phyloP scores from a whole-genome alignment of 1,140 invertebrate species.

The Drosophila insularis region DNA sequence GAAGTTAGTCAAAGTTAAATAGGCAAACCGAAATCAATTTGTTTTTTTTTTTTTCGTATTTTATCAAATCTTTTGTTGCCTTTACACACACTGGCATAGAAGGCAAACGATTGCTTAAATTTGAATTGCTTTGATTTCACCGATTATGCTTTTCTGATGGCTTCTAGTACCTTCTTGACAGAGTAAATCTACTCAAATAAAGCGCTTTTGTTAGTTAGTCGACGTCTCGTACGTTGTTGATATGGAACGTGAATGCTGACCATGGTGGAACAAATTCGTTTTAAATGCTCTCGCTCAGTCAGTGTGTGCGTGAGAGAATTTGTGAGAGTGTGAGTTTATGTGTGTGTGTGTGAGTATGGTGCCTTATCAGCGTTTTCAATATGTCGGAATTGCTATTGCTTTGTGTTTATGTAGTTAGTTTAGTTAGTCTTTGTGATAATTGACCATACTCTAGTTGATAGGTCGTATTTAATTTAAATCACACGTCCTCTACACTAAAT shows the following conservation, averaged over 20 bases:
- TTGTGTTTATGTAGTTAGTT: slow-evolving; percentile 45
- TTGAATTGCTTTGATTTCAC: slow-evolving; percentile 43
- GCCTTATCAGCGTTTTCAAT: slow-evolving; percentile 61
- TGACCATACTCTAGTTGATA: slow-evolving; percentile 66
- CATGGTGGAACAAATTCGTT: slow-evolving; percentile 68
- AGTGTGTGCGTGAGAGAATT: slow-evolving; percentile 14
- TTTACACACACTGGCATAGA: slow-evolving; percentile 96
- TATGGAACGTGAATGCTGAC: slow-evolving; percentile 52
- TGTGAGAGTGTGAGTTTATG: slow-evolving; percentile 7
- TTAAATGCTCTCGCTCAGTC: slow-evolving; percentile 61
- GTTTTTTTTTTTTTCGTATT: slow-evolving; percentile 1
- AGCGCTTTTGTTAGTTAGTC: slow-evolving; percentile 43
- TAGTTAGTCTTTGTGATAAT: slow-evolving; percentile 50
- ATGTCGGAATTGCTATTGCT: slow-evolving; percentile 53
- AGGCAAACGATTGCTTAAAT: slow-evolving; percentile 84
- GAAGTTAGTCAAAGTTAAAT: slow-evolving; percentile 65
- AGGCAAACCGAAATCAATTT: slow-evolving; percentile 46
- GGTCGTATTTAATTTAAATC: slow-evolving; percentile 56
- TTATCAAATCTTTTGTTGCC: slow-evolving; percentile 82
- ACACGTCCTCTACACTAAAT: slow-evolving; percentile 67
- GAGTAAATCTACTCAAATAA: slow-evolving; percentile 45
- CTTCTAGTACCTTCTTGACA: slow-evolving; percentile 68
- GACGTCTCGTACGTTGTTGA: slow-evolving; percentile 27
- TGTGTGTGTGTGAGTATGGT: slow-evolving; percentile 35
- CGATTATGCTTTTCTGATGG: slow-evolving; percentile 31